phyloP scores from a whole-genome alignment of 2,888 invertebrate genomes.

The Oligia latruncula region DNA sequence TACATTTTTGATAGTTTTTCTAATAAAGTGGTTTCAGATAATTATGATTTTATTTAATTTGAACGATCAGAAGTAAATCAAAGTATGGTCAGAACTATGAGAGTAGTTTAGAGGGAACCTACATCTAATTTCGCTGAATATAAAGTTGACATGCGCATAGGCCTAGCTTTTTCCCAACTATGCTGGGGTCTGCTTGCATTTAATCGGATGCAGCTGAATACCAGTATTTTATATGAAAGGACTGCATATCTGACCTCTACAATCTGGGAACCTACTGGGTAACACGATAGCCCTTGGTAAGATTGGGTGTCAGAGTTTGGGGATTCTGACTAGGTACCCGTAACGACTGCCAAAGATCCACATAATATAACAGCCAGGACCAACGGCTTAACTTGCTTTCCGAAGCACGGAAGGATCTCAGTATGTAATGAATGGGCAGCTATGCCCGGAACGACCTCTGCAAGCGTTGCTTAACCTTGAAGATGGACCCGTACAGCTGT shows the following conservation, averaged over 20 bases:
- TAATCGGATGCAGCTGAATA: not conserved
- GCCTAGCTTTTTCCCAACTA: too few relatives aligned
- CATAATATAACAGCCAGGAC: too few relatives aligned
- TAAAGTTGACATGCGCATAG: not conserved
- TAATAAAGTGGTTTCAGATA: constrained; percentile 23
- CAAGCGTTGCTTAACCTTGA: not conserved
- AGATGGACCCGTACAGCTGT: not conserved
- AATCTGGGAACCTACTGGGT: not conserved
- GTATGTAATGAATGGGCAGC: not conserved
- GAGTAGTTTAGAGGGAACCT: not conserved
- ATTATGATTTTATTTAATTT: not conserved
- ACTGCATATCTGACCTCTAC: not conserved
- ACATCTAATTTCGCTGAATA: not conserved
- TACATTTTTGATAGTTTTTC: not conserved
- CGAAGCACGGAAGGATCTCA: not conserved
- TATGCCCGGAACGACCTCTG: too few relatives aligned
- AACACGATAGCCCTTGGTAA: not conserved
- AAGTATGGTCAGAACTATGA: not conserved
- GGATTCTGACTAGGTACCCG: not conserved
- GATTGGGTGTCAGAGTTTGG: not conserved
- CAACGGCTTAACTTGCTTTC: too few relatives aligned
- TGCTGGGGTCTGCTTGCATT: not conserved
- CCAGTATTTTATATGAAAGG: not conserved
- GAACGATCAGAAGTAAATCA: not conserved
- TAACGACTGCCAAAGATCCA: not conserved